These are phyloP conservation scores for Rhegmatorhina hoffmannsi DNA, from an alignment of 2,113 vertebrate species.

Conservation along the genomic window DNA sequence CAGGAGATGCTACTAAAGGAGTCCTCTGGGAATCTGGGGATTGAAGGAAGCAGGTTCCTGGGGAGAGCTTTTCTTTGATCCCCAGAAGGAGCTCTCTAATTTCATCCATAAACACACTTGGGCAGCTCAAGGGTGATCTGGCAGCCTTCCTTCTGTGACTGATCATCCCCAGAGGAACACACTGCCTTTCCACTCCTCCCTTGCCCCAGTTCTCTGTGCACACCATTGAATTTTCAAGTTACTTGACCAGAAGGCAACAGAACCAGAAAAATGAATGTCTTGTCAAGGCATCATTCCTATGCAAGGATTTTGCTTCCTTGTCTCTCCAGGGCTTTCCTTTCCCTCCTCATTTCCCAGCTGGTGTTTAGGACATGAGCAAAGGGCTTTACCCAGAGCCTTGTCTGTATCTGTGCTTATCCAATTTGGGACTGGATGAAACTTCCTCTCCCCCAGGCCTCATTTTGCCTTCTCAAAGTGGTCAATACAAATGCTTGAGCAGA, in stretches of 20 bases:
- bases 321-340: not conserved
- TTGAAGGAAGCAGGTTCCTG: not conserved
- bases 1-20: not conserved
- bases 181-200: not conserved
- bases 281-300: not conserved
- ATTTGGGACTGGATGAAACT: not conserved
- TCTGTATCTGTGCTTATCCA: fast-evolving
- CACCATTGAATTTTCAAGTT: constrained; percentile 31
- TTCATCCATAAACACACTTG: constrained; percentile 50
- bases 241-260: constrained; percentile 50
- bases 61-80: constrained; percentile 51
- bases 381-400: fast-evolving
- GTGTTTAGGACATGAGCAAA: not conserved
- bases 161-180: constrained; percentile 42
- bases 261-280: constrained; percentile 22
- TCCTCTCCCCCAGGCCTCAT: not conserved
- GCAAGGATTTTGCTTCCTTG: not conserved
- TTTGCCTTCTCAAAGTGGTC: not conserved
- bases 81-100: constrained; percentile 63
- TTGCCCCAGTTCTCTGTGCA: not conserved
- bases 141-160: constrained; percentile 21
- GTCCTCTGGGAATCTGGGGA: not conserved
- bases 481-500: not conserved
- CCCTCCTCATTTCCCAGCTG: not conserved
- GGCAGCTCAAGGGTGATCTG: constrained; percentile 45